Evolutionary conservation across 2,888 invertebrate species (phyloP).

Genomic region (Exocentrus adspersus): DNA sequence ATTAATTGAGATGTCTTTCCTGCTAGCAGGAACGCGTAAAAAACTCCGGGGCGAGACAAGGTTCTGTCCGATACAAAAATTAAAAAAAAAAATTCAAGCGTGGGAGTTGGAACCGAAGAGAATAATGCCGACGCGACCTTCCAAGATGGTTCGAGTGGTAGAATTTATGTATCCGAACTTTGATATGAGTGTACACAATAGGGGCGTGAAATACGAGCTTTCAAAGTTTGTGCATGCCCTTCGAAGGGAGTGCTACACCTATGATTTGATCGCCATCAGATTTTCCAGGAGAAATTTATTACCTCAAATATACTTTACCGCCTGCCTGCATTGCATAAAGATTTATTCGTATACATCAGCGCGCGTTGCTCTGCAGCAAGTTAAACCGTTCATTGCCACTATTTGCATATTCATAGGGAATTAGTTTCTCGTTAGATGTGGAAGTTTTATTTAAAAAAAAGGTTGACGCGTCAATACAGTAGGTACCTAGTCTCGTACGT

Average conservation of each 20-base stretch:
- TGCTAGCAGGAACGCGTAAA: not conserved
- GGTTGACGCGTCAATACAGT: not conserved
- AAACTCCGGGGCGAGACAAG: too few relatives aligned
- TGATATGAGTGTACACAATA: slow-evolving; percentile 33
- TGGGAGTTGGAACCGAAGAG: slow-evolving; percentile 11
- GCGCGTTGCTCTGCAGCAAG: slow-evolving; percentile 5
- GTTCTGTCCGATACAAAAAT: slow-evolving; percentile 7
- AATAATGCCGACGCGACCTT: slow-evolving; percentile 34
- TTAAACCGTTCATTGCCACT: slow-evolving; percentile 5
- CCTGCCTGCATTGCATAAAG: slow-evolving; percentile 38
- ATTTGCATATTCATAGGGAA: slow-evolving; percentile 9
- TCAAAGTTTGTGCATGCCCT: slow-evolving; percentile 36
- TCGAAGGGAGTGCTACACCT: slow-evolving; percentile 37
- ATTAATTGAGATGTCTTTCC: too few relatives aligned
- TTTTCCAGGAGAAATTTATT: slow-evolving; percentile 31
- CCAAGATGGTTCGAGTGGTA: slow-evolving; percentile 22
- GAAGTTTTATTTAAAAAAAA: not conserved
- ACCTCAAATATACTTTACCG: slow-evolving; percentile 38
- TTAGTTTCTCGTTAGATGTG: not conserved
- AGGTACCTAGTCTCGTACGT: not conserved
- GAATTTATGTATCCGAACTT: slow-evolving; percentile 40
- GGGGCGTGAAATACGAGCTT: slow-evolving; percentile 35
- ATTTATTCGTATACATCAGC: slow-evolving; percentile 30
- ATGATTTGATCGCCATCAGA: slow-evolving; percentile 41
- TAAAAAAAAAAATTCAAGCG: not conserved